Percentiles rank a stretch among this genome's conserved stretches.
These are phyloP conservation scores for Cyprinella venusta DNA, from an alignment of 2,797 vertebrate species.

Conservation along the genomic window DNA sequence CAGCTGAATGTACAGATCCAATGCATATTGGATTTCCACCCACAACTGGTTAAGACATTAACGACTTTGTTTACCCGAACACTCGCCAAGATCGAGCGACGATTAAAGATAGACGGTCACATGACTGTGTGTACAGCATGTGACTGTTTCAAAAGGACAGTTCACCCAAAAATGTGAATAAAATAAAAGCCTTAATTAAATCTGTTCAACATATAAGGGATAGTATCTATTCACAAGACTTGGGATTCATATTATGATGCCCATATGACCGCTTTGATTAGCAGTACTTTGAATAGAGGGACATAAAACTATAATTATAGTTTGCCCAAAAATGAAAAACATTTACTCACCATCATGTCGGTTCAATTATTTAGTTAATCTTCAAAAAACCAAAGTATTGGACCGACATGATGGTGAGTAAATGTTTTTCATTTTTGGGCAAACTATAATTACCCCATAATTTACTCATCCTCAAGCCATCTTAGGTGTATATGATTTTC, in stretches of 20 bases:
- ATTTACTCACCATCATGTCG: too few relatives aligned
- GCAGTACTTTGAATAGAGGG: background rate
- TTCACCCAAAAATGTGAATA: background rate
- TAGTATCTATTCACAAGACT: background rate
- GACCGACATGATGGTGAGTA: too few relatives aligned
- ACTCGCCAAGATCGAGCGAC: background rate
- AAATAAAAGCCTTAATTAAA: background rate
- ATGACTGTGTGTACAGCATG: too few relatives aligned
- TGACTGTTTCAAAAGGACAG: background rate
- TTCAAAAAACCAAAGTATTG: too few relatives aligned
- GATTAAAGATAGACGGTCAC: too few relatives aligned
- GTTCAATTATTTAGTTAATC: too few relatives aligned
- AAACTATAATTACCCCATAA: too few relatives aligned
- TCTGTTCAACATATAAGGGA: background rate
- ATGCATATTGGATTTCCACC: background rate
- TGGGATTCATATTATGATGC: background rate
- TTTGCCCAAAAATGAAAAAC: too few relatives aligned
- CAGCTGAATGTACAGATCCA: background rate
- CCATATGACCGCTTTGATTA: background rate
- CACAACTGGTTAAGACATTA: background rate
- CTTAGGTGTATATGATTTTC: too few relatives aligned
- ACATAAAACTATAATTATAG: background rate
- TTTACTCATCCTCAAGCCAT: too few relatives aligned
- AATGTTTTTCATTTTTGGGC: too few relatives aligned
- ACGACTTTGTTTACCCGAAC: background rate